Conservation (phyloP, 2,888 invertebrate species). For the Abrostola triplasia region DNA sequence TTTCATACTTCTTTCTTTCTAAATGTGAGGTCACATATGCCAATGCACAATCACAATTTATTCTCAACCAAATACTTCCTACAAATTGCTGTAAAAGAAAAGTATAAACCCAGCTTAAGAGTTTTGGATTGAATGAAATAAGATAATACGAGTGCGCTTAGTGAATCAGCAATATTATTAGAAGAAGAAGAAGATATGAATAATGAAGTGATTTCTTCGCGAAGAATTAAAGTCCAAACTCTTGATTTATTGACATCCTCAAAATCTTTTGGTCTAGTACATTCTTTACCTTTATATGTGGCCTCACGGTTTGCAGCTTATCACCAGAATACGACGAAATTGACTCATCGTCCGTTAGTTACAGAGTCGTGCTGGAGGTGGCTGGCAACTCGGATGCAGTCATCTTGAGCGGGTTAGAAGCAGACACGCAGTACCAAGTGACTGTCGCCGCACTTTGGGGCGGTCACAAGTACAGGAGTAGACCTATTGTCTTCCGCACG, state of each 20-base stretch:
- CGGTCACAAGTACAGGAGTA: slow-evolving; percentile 94
- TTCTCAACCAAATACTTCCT: too few species aligned
- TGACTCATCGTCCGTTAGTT: slow-evolving; percentile 93
- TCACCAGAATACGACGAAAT: slow-evolving; percentile 81
- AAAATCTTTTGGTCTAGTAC: slow-evolving; percentile 52
- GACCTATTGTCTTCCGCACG: slow-evolving; percentile 96
- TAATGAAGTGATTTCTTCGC: too few species aligned
- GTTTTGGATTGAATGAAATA: too few species aligned
- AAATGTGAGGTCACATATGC: slow-evolving; percentile 46
- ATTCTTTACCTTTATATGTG: slow-evolving; percentile 59
- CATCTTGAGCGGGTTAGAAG: slow-evolving; percentile 93
- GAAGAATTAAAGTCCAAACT: background rate
- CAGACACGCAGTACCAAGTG: slow-evolving; percentile 96
- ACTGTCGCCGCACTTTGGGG: slow-evolving; percentile 95
- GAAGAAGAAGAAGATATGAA: too few species aligned
- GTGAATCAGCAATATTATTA: too few species aligned
- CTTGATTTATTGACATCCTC: background rate
- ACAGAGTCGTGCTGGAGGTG: slow-evolving; percentile 97
- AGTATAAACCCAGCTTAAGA: too few species aligned
- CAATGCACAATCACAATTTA: too few species aligned
- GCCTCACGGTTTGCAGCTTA: slow-evolving; percentile 66
- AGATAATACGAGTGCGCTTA: too few species aligned
- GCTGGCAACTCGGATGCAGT: slow-evolving; percentile 96
- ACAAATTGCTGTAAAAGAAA: too few species aligned
- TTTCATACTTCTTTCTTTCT: slow-evolving; percentile 54